Percentiles rank a stretch among this genome's conserved stretches.
Evolutionary conservation across 2,797 vertebrate genomes (phyloP).

Genomic region (Chromis chromis): DNA sequence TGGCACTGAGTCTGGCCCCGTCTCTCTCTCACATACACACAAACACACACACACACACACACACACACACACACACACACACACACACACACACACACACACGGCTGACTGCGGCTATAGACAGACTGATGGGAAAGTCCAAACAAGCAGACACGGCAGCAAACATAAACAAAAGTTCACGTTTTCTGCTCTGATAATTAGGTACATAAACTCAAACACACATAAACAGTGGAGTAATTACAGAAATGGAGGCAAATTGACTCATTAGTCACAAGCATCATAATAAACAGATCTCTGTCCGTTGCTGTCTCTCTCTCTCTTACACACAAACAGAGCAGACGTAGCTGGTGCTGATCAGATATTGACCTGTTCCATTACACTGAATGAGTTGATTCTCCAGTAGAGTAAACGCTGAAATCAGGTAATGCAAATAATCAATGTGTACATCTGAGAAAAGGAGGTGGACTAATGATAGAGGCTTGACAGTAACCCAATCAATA

Average conservation of each 20-base stretch:
- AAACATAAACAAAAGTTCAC: conserved; percentile 31
- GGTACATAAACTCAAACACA: conserved; percentile 13
- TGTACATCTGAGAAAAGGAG: not conserved
- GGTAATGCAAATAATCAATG: not conserved
- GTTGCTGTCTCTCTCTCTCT: not conserved
- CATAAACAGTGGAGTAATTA: conserved; percentile 21
- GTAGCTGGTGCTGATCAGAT: conserved; percentile 14
- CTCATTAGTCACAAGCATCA: conserved; percentile 25
- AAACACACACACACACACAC: conserved; percentile 25
- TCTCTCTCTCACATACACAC: conserved; percentile 6
- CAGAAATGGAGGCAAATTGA: conserved; percentile 26
- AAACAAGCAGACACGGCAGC: conserved; percentile 22
- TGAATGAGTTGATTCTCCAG: conserved; percentile 28
- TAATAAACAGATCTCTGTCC: conserved; percentile 25
- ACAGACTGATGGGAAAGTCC: conserved; percentile 48
- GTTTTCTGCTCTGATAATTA: conserved; percentile 28
- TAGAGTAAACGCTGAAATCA: conserved; percentile 6
- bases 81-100: not conserved
- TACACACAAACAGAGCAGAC: conserved; percentile 26
- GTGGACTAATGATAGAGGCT: not conserved
- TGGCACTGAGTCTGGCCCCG: conserved; percentile 56
- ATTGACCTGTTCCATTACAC: conserved; percentile 24
- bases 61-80: not conserved
- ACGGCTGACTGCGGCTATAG: conserved; percentile 42
- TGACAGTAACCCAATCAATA: not conserved